Evolutionary conservation across 2,113 vertebrate genomes (phyloP), one percentile per base, ranked within the genome.

Genomic region (Pedionomus torquatus): DNA sequence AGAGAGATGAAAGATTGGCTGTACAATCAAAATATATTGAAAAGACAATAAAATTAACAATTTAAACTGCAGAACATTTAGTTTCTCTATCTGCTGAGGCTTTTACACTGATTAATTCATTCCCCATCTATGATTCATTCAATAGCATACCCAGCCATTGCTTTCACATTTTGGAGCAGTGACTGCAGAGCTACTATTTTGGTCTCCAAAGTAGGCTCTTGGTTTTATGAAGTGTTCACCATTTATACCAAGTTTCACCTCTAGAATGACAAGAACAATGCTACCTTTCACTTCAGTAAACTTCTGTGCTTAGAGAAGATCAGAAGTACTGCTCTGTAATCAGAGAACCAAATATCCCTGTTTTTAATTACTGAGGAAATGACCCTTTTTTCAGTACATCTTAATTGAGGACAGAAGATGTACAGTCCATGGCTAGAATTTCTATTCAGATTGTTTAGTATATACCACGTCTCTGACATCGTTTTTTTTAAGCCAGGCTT

Each of bases 51-150:
- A 93, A 91, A 92, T 94, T 44, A 94, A 58, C 76, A 84, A 77
- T 82, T 61, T 26, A n/a, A 84, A 81, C 64, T 83, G 68, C 71
- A 87, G 55, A 58, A 71, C 25, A 41, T 94, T 94, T 66, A 68
- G 54, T 93, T 95, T 93, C 79, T 87, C 44, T 93, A 49, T 69
- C 65, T 54, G 43, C 48, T 49, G 78, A 80, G 46, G 31, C 69
- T 93, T 95, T 86, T 85, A 48, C 28, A 1, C 61, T 91, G 84
- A 96, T 97, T 94, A 95, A 94, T 95, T 96, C 87, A 81, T 78
- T 95, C 77, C 52, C 64, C 52, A 75, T 4, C 63, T 84, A 68
- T 96, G 91, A 95, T 92, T 96, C 96, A 95, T 95, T 95, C 89
- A 79, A 63, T 74, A 95, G 70, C 89, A 69, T 83, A 92, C 44